Conservation (phyloP, 2,797 vertebrate genomes). For the Argya squamiceps region DNA sequence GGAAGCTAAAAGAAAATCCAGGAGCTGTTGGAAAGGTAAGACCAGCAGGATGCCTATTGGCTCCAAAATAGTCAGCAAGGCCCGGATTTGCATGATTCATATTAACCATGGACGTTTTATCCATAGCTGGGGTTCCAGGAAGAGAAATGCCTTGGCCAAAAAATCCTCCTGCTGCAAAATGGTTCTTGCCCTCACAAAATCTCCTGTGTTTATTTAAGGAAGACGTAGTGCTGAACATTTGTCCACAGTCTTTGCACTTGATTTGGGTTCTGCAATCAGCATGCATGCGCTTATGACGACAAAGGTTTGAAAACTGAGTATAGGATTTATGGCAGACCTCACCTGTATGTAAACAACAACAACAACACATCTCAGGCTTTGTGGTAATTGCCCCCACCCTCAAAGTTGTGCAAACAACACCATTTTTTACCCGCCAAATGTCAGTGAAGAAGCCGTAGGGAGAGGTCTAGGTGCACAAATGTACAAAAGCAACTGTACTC, state of each 20-base stretch:
- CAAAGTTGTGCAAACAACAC: slow-evolving; percentile 71
- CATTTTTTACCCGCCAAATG: slow-evolving; percentile 55
- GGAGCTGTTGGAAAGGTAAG: slow-evolving; percentile 96
- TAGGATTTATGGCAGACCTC: slow-evolving; percentile 99
- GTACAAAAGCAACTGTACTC: slow-evolving; percentile 11
- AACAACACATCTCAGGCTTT: slow-evolving; percentile 81
- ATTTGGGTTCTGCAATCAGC: slow-evolving; percentile 99
- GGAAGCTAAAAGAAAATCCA: slow-evolving; percentile 97
- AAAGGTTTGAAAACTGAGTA: slow-evolving; percentile 99
- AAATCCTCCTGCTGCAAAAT: slow-evolving; percentile 96
- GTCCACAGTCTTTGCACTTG: slow-evolving; percentile 99
- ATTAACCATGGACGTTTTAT: slow-evolving; percentile 92
- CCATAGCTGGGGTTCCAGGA: slow-evolving; percentile 90
- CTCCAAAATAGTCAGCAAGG: slow-evolving; percentile 98
- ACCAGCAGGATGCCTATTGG: slow-evolving; percentile 93
- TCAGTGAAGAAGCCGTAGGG: slow-evolving; percentile 39
- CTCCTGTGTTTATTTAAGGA: slow-evolving; percentile 99
- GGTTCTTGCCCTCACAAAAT: slow-evolving; percentile 99
- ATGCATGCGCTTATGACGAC: slow-evolving; percentile 99
- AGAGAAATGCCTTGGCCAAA: slow-evolving; percentile 97
- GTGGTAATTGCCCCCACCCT: slow-evolving; percentile 63
- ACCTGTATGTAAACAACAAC: slow-evolving; percentile 87
- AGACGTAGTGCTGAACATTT: slow-evolving; percentile 99
- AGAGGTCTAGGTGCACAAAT: slow-evolving; percentile 23
- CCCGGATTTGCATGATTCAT: slow-evolving; percentile 92